A percentile compares a stretch with the other conserved stretches of the same genome.
phyloP scores from a whole-genome alignment of 2,888 invertebrate genomes.

The Willowsia nigromaculata region DNA sequence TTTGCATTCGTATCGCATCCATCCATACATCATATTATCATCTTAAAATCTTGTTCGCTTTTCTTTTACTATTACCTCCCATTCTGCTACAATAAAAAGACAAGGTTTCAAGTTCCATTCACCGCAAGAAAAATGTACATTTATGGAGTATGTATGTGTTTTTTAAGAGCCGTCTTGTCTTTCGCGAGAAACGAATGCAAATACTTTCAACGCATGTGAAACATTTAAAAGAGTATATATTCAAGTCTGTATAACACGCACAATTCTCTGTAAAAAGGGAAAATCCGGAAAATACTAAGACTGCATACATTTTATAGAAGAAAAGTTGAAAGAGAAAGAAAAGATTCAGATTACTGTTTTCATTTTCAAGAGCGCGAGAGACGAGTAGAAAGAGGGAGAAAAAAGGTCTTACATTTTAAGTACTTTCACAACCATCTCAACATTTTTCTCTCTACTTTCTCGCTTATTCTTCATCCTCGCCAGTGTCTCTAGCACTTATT shows the following conservation, averaged over 20 bases:
- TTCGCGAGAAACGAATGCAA: neutral
- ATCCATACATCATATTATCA: neutral
- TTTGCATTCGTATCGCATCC: neutral
- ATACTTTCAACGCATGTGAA: neutral
- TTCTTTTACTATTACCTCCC: no score
- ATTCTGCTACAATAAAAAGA: neutral
- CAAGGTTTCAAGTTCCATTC: neutral
- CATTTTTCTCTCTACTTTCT: conserved; percentile 36
- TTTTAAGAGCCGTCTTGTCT: neutral
- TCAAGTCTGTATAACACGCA: conserved; percentile 11
- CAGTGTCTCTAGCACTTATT: neutral
- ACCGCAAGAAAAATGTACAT: neutral
- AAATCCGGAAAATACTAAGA: neutral
- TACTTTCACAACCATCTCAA: conserved; percentile 39
- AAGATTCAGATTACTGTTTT: conserved; percentile 51
- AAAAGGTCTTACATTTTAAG: conserved; percentile 50
- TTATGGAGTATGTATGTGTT: neutral
- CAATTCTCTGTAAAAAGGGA: neutral
- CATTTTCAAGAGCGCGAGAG: conserved; percentile 6
- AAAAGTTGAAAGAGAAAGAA: neutral
- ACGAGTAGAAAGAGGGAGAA: neutral
- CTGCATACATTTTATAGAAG: neutral
- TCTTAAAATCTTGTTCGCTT: neutral
- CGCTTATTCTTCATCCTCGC: no score
- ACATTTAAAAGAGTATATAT: neutral